Percentiles rank a stretch among this genome's conserved stretches.
phyloP scores from a whole-genome alignment of 2,797 vertebrate species.

The Buphagus erythrorhynchus region DNA sequence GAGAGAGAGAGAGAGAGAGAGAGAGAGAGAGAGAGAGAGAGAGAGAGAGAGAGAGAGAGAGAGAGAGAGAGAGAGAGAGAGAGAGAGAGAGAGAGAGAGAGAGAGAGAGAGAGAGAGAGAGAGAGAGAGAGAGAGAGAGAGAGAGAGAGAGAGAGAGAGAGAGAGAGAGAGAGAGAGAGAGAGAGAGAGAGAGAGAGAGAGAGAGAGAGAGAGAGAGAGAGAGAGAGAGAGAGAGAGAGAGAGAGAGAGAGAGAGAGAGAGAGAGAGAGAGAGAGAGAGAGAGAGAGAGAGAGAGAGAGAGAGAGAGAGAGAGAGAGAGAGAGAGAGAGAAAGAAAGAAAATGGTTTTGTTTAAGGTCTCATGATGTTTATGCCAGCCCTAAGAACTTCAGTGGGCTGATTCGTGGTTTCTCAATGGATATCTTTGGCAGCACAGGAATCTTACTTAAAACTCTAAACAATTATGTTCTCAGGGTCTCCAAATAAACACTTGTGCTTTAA shows the following conservation, averaged over 20 bases:
- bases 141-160: not conserved
- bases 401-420: conserved; percentile 35
- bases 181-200: rapidly evolving
- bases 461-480: conserved; percentile 24
- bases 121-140: rapidly evolving
- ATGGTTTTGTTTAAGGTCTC: not conserved
- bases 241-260: too few relatives aligned
- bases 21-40: too few relatives aligned
- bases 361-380: conserved; percentile 40
- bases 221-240: rapidly evolving
- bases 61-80: rapidly evolving
- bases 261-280: too few relatives aligned
- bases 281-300: rapidly evolving
- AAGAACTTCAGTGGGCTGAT: not conserved
- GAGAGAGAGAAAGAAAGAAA: too few relatives aligned
- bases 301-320: rapidly evolving
- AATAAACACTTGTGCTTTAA: conserved; percentile 3
- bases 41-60: rapidly evolving
- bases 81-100: not conserved
- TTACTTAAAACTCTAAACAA: conserved; percentile 47
- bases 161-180: rapidly evolving
- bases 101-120: rapidly evolving
- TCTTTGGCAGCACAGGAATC: conserved; percentile 10
- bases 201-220: rapidly evolving
- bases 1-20: too few relatives aligned